Base-by-base conservation (phyloP, 2,888 invertebrate species). In the Sturmia bella region DNA sequence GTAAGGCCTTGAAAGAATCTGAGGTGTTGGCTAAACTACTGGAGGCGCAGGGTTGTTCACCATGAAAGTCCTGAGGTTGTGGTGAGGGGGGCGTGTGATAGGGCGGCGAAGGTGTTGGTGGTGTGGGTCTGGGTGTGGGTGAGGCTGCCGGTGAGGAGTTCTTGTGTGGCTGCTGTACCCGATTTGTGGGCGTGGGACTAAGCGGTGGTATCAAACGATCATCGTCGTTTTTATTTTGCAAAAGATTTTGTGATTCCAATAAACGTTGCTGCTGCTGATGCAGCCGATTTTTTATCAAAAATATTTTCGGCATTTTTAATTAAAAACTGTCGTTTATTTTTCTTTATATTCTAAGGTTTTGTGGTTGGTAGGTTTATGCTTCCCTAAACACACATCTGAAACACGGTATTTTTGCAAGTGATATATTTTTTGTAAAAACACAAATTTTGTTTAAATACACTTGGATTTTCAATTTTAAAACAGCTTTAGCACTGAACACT, bases 241-340 rank as follows among this genome's bases (percentile, higher is more conserved):
- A 93, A 91, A 96, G 95, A 91, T 96, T 96, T 91, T 96, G 96
- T 84, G 95, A 94, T 91, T 96, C 96, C 91, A 95, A 92, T 90
- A 97, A 92, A 88, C 95, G 93, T 89, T 95, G 93, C 92, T 97
- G 97, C 93, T 97, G 97, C 94, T 96, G 96, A 87, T 96, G 96
- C 93, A 97, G 93, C 90, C 97, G 94, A 91, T 97, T 96, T 92
- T 97, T 97, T 88, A 97, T 96, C 88, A 96, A 92, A 92, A 97
- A 97, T 92, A 97, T 97, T 93, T 97, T 97, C 93, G 97, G 97
- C 97, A 97, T 97, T 88, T 87, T 90, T 74, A 1, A 39, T 13
- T 39, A 12, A 19, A 37, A 15, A 15, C 7, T n/a, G 32, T 41
- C 74, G 6, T 15, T 84, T 77, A 66, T 56, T 54, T 61, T 77